Base-by-base conservation (phyloP, 1,140 invertebrate genomes). In the Lepidurus packardi region DNA sequence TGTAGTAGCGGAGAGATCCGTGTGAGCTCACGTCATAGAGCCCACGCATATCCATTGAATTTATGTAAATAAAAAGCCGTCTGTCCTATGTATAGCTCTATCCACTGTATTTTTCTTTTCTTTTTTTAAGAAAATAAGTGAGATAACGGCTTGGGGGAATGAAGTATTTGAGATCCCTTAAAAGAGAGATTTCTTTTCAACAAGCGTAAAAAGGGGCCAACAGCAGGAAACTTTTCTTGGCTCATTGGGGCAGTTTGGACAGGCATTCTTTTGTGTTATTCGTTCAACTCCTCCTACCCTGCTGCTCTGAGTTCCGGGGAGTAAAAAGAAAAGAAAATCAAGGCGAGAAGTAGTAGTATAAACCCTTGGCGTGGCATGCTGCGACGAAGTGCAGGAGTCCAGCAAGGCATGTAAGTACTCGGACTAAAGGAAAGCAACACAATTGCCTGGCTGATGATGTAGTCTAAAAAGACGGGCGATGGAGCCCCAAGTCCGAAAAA, bases 181-280 rank as follows among this genome's bases (percentile, higher is more conserved):
- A 65, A 65, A n/a, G 53, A 65, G 53, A 9, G 53, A 65, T 65
- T 65, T 65, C 53, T 65, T 65, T 21, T 21, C 53, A 65, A 65
- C 53, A 65, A 65, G 53, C 53, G 53, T 65, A 65, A 65, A 65
- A 65, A 65, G 53, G 53, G 53, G 4, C 21, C 53, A 65, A 16
- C 53, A 65, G 53, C 53, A 65, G 53, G 53, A 65, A 65, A 65
- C 53, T 65, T 65, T n/a, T 65, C 53, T 16, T 65, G 53, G 53
- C 53, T 65, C 53, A 65, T 65, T 65, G 53, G 53, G 53, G 53
- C 21, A 65, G 53, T 65, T 65, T 65, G 53, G 53, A 65, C 53
- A 65, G 53, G 16, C 7, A 11, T 9, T 65, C 21, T 65, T 21
- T 2, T 34, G 16, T 7, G 53, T n/a, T 65, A 65, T 65, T 65